Percentiles rank a stretch among this genome's conserved stretches.
Evolutionary conservation across 2,113 vertebrate species (phyloP).

Genomic region (Xenotilapia caudafasciata): DNA sequence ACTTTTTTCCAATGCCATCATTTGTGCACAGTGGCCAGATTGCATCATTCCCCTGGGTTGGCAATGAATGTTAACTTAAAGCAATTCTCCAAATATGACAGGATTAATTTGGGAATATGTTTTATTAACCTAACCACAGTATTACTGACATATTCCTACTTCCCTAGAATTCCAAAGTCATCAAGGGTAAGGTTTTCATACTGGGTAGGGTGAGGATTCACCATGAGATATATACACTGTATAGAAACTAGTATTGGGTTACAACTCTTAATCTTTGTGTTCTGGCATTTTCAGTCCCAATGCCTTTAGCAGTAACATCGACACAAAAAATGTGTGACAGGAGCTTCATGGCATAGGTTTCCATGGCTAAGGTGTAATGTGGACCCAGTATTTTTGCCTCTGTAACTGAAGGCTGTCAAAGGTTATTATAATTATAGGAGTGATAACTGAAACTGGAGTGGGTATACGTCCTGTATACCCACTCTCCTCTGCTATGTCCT

Average conservation of each 20-base stretch:
- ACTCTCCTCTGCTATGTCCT: neutral
- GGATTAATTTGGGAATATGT: neutral
- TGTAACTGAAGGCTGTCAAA: neutral
- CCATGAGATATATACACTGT: neutral
- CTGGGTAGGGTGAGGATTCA: neutral
- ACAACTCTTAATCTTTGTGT: neutral
- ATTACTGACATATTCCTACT: neutral
- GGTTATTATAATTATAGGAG: slow-evolving; percentile 19
- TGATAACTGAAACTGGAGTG: neutral
- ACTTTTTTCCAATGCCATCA: neutral
- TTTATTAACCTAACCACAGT: neutral
- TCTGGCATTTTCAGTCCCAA: neutral
- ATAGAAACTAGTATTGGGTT: neutral
- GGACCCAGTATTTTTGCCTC: neutral
- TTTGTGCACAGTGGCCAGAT: neutral
- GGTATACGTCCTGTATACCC: neutral
- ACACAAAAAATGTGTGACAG: neutral
- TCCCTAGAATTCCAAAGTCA: neutral
- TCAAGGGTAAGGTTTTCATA: neutral
- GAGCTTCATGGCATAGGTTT: neutral
- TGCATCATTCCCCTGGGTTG: neutral
- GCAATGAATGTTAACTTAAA: neutral
- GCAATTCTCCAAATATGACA: neutral
- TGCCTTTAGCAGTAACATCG: neutral
- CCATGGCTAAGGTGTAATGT: neutral